Percentiles rank a stretch among this genome's conserved stretches.
Evolutionary conservation across 1,140 invertebrate genomes (phyloP).

Genomic region (Scaptomyza graminum): DNA sequence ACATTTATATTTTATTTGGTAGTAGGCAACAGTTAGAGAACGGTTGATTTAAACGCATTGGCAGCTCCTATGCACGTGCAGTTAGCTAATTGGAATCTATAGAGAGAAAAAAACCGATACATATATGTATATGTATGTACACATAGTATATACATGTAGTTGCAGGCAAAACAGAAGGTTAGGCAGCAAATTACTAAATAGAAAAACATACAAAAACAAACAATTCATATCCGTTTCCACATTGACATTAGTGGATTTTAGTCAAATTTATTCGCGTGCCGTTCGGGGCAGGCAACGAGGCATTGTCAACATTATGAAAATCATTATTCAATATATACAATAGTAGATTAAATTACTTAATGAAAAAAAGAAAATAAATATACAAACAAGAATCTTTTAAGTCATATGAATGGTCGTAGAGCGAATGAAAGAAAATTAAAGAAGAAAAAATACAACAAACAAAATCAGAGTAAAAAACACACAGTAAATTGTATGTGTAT

Average conservation of each 20-base stretch:
- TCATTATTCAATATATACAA: slow-evolving; percentile 61
- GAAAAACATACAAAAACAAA: slow-evolving; percentile 49
- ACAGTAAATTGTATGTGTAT: slow-evolving; percentile 45
- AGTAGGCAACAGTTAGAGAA: slow-evolving; percentile 33
- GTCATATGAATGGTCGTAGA: slow-evolving; percentile 39
- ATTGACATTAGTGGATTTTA: slow-evolving; percentile 72
- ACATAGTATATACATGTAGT: slow-evolving; percentile 55
- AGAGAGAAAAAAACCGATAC: slow-evolving; percentile 12
- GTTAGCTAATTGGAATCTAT: slow-evolving; percentile 71
- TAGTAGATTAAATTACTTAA: slow-evolving; percentile 62
- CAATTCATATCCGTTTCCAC: slow-evolving; percentile 79
- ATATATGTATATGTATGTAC: slow-evolving; percentile 18
- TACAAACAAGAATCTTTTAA: slow-evolving; percentile 56
- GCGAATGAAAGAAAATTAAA: slow-evolving; percentile 22
- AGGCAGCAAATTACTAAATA: slow-evolving; percentile 56
- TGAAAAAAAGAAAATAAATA: slow-evolving; percentile 10
- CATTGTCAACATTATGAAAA: slow-evolving; percentile 52
- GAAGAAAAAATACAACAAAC: neutral
- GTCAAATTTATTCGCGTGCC: slow-evolving; percentile 68
- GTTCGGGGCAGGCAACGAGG: slow-evolving; percentile 28
- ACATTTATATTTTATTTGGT: slow-evolving; percentile 36
- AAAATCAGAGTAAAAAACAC: slow-evolving; percentile 8
- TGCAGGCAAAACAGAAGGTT: slow-evolving; percentile 55
- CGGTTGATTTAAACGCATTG: slow-evolving; percentile 32
- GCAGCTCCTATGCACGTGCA: slow-evolving; percentile 65